Evolutionary conservation across 2,888 invertebrate genomes (phyloP), one percentile per base, ranked within the genome.

Genomic region (Plebejus anna): DNA sequence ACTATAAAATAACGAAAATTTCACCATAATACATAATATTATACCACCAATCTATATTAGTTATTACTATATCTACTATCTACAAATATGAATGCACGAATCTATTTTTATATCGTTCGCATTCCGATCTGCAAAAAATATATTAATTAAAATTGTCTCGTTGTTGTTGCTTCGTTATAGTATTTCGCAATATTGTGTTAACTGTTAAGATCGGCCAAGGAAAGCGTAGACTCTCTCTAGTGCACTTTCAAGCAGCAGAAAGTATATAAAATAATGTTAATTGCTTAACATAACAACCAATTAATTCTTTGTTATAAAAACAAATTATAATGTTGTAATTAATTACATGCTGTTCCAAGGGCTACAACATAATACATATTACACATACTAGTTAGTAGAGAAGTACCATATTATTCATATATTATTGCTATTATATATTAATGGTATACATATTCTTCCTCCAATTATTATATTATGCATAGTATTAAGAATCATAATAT

Each of bases 201-300:
- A 66, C 32, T 32, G 66, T 66, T 13, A 16, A 66, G 7, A 47
- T 47, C 9, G 32, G 61, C 28, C 4, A 5, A 66, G 66, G 32
- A 66, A 66, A 61, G 61, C 22, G n/a, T 22, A 11, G 5, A 13
- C 66, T 22, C 22, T 22, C 22, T 22, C 22, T 16, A 66, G 66
- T 32, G 13, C 66, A 32, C 66, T 66, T 66, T 66, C 66, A 66
- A 22, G 13, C 32, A 11, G 61, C 66, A 66, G 66, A 66, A 66
- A 66, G 66, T 66, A 2, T 66, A 13, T 66, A 66, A 32, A 32
- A 66, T 66, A 66, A 66, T 66, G 32, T 66, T 66, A 66, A 66
- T 66, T 66, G 66, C 66, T 66, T 32, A 66, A 66, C 66, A 66
- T 32, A 66, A 66, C 66, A 66, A 16, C 66, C 66, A 66, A 66